Evolutionary conservation across 2,888 invertebrate genomes (phyloP).

Genomic region (Apotomis capreana): DNA sequence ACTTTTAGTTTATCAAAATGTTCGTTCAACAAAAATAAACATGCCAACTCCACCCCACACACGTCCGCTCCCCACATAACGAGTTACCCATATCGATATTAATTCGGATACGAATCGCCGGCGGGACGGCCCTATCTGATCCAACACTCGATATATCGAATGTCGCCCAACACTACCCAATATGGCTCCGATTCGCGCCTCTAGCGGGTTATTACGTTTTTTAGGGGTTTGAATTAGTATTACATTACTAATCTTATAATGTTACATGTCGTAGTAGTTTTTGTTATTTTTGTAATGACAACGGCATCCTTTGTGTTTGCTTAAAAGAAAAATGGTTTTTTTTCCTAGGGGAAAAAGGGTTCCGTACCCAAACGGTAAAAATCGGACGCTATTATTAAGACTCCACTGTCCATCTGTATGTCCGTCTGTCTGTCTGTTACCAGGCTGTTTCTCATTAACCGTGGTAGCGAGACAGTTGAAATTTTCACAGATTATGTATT

Average conservation of each 20-base stretch:
- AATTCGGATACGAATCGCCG: conserved; percentile 79
- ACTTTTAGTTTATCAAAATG: no score
- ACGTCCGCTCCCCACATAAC: conserved; percentile 62
- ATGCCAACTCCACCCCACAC: conserved; percentile 15
- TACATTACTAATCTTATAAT: conserved; percentile 11
- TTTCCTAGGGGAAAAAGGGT: no score
- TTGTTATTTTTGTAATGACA: not conserved
- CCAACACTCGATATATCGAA: conserved; percentile 57
- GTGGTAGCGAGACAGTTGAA: no score
- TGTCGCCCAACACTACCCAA: conserved; percentile 42
- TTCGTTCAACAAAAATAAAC: not conserved
- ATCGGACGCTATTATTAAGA: no score
- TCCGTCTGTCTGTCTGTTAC: no score
- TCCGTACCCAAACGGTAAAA: no score
- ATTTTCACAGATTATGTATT: no score
- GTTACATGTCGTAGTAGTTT: not conserved
- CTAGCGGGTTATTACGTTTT: conserved; percentile 46
- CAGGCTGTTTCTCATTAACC: no score
- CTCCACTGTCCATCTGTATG: no score
- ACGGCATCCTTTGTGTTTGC: no score
- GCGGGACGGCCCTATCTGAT: conserved; percentile 53
- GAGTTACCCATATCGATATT: conserved; percentile 70
- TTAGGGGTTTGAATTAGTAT: conserved; percentile 31
- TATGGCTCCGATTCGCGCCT: conserved; percentile 63
- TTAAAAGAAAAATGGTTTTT: no score